Conservation (phyloP, 2,113 vertebrate species). For the Pseudorasbora parva region DNA sequence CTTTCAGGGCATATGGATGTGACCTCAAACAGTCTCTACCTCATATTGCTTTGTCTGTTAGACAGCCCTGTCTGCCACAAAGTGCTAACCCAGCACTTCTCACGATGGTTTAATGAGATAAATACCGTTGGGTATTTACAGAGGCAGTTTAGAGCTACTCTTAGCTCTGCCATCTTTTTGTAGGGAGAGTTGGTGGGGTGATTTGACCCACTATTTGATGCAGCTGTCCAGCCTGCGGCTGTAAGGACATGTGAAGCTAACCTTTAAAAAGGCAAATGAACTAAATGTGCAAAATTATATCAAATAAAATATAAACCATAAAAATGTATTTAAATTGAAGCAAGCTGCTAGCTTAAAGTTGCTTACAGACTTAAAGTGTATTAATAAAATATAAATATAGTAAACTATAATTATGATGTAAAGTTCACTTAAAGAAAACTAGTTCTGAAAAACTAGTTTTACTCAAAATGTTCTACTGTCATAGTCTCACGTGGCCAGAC, state of each 20-base stretch:
- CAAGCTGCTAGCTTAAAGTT: no score
- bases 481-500: no score
- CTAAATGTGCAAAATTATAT: no score
- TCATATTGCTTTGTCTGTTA: slow-evolving; percentile 50
- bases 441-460: no score
- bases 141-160: slow-evolving; percentile 52
- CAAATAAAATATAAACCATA: no score
- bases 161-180: slow-evolving; percentile 29
- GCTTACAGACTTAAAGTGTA: no score
- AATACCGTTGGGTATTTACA: slow-evolving; percentile 56
- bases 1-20: slow-evolving; percentile 43
- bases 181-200: background rate
- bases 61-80: slow-evolving; percentile 37
- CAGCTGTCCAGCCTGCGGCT: background rate
- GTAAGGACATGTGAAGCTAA: background rate
- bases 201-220: slow-evolving; percentile 13
- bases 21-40: slow-evolving; percentile 49
- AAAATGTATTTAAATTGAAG: no score
- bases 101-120: slow-evolving; percentile 36
- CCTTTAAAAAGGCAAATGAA: no score
- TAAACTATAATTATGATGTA: no score
- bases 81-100: slow-evolving; percentile 55
- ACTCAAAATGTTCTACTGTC: no score
- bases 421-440: no score
- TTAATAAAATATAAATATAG: no score